Evolutionary conservation across 2,888 invertebrate genomes (phyloP), one percentile per base, ranked within the genome.

Genomic region (Subacronicta megacephala): DNA sequence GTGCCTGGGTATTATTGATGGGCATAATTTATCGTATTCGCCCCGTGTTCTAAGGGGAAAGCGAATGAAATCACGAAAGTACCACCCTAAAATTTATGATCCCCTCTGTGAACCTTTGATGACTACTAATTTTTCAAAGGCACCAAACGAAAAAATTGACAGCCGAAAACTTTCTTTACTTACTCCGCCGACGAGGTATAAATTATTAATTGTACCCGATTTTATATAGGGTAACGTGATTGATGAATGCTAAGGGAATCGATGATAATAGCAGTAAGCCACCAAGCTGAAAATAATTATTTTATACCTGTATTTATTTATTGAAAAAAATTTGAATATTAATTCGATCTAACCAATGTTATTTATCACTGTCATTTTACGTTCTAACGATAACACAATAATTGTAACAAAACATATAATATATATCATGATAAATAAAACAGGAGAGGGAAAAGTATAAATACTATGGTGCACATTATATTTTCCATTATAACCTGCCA

Each of bases 1-100:
- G 75, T 85, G 83, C 77, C 83, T 78, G 84, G 81, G 77, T 89
- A 89, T 92, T 90, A 92, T 92, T 91, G 90, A 92, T 92, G 89
- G 83, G 79, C 80, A 88, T 90, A 92, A 92, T 93, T 92, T 93
- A 92, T 92, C 79, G 89, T 81, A 81, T 83, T 81, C 81, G 77
- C 82, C 82, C 83, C 82, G 78, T 87, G 83, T 84, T 88, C 88
- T 87, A 85, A 87, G 87, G 88, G 88, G 88, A 88, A 87, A 83
- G 85, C 80, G 84, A 85, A 87, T 83, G 80, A 86, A 90, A 91
- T 90, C 90, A 90, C 86, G 85, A 83, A 82, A 82, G 83, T 83
- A 85, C 84, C 84, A 80, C 85, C 84, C 82, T 73, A 62, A 85
- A 92, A 92, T 92, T 91, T 93, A 93, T 91, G 88, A 87, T 83